These are phyloP conservation scores for Puntigrus tetrazona DNA, from an alignment of 2,113 vertebrate species.

Conservation along the genomic window DNA sequence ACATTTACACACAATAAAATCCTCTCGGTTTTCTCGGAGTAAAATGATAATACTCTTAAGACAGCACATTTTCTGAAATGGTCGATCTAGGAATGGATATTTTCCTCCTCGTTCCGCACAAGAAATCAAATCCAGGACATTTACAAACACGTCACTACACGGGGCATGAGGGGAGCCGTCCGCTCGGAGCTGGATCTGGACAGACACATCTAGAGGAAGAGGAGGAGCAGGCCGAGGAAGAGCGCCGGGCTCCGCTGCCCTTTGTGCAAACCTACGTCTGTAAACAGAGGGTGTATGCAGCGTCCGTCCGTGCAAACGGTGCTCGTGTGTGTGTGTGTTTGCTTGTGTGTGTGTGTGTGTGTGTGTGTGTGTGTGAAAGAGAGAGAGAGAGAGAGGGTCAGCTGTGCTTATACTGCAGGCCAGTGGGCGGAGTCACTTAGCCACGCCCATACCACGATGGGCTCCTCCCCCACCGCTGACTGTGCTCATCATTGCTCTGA, in stretches of 20 bases:
- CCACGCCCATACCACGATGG: no score
- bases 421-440: conserved; percentile 10
- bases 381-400: not conserved
- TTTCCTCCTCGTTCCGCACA: conserved; percentile 14
- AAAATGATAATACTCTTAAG: conserved; percentile 54
- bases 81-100: conserved; percentile 37
- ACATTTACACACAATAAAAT: conserved; percentile 55
- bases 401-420: conserved; percentile 49
- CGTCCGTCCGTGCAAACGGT: conserved; percentile 2
- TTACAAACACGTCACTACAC: conserved; percentile 57
- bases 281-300: conserved; percentile 23
- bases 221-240: conserved; percentile 16
- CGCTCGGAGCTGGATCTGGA: not conserved
- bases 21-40: conserved; percentile 39
- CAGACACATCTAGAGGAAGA: conserved; percentile 2
- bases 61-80: conserved; percentile 51
- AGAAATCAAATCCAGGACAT: conserved; percentile 57
- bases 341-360: conserved; percentile 5
- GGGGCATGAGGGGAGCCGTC: conserved; percentile 33
- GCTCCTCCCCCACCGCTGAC: conserved; percentile 22
- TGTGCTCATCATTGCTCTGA: conserved; percentile 56
- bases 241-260: not conserved
- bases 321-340: not conserved
- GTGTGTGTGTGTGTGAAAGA: not conserved
- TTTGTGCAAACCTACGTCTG: conserved; percentile 49